Conservation (phyloP, 2,113 vertebrate species). For the Synodontis membranacea region DNA sequence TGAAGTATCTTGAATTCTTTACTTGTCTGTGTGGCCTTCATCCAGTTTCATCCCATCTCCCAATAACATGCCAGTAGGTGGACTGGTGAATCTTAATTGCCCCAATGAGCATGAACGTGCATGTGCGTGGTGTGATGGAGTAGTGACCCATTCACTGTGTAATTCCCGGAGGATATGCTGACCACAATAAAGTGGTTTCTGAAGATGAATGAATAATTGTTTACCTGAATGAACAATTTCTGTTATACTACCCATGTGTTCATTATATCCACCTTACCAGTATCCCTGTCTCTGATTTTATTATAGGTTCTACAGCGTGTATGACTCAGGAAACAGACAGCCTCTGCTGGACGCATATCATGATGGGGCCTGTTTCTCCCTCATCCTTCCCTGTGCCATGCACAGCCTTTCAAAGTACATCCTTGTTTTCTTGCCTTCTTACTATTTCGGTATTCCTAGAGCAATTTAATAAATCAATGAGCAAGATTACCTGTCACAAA, state of each 20-base stretch:
- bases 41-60: not conserved
- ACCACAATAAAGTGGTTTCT: not conserved
- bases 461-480: not conserved
- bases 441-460: not conserved
- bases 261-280: not conserved
- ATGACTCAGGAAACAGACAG: constrained; percentile 85
- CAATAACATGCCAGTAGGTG: not conserved
- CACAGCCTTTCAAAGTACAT: constrained; percentile 80
- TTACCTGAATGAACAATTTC: not conserved
- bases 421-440: not conserved
- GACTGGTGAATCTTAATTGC: not conserved
- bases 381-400: constrained; percentile 76
- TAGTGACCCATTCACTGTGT: not conserved
- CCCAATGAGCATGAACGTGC: not conserved
- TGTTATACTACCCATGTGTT: not conserved
- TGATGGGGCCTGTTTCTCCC: constrained; percentile 84
- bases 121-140: not conserved
- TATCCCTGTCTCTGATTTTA: constrained; percentile 17
- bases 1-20: not conserved
- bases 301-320: constrained; percentile 83
- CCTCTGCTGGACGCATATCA: constrained; percentile 88
- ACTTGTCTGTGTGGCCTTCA: not conserved
- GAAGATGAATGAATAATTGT: not conserved
- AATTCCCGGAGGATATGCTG: not conserved
- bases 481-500: no score